Conservation (phyloP, 2,113 vertebrate species). For the Catharus bicknelli region DNA sequence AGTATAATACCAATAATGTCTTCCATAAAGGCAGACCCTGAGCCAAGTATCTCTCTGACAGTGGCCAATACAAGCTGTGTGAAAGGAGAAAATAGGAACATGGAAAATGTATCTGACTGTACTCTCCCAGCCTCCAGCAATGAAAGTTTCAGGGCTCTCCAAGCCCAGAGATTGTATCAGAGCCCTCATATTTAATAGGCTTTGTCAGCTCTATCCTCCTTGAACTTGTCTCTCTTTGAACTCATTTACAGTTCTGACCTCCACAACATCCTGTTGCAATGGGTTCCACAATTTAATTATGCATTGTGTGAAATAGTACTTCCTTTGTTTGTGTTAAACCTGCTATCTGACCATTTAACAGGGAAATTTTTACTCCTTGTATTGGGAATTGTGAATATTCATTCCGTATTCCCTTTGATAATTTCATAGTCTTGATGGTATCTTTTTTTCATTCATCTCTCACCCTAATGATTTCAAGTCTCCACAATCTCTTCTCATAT, state of each 20-base stretch:
- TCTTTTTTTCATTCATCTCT: not conserved
- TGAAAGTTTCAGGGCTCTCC: not conserved
- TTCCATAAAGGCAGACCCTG: not conserved
- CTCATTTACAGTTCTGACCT: slow-evolving; percentile 58
- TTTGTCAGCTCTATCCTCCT: slow-evolving; percentile 50
- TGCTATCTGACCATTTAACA: slow-evolving; percentile 9
- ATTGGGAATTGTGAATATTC: slow-evolving; percentile 1
- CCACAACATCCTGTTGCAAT: slow-evolving; percentile 64
- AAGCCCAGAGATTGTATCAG: slow-evolving; percentile 13
- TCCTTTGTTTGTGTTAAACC: slow-evolving; percentile 64
- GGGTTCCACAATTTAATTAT: slow-evolving; percentile 54
- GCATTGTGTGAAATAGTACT: slow-evolving; percentile 63
- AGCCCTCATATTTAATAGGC: slow-evolving; percentile 40
- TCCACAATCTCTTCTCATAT: not conserved
- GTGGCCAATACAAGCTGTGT: not conserved
- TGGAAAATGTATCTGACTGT: not conserved
- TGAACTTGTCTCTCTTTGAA: slow-evolving; percentile 64
- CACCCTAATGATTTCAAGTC: not conserved
- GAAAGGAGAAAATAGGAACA: slow-evolving; percentile 12
- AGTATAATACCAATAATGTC: not conserved
- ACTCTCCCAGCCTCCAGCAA: slow-evolving; percentile 4
- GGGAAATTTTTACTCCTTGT: slow-evolving; percentile 7
- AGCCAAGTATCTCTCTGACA: slow-evolving; percentile 41
- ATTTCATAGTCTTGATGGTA: not conserved
- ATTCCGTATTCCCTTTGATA: slow-evolving; percentile 26